Evolutionary conservation across 2,113 vertebrate genomes (phyloP).

Genomic region (Myrmophylax atrothorax): DNA sequence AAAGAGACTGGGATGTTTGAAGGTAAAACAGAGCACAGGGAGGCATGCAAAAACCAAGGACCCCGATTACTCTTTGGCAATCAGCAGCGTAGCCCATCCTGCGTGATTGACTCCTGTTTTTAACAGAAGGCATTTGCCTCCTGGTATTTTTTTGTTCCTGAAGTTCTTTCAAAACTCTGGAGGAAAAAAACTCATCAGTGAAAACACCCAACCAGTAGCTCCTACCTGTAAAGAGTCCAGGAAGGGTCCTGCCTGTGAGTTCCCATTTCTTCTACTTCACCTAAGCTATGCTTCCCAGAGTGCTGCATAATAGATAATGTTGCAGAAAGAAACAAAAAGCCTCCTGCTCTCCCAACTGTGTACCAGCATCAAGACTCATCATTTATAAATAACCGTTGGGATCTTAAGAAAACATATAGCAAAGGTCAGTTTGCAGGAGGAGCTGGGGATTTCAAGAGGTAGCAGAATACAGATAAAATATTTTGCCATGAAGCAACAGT

Average conservation of each 20-base stretch:
- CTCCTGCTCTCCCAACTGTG: not conserved
- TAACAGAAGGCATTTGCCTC: not conserved
- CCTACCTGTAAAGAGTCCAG: not conserved
- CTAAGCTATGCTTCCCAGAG: not conserved
- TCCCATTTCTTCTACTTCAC: not conserved
- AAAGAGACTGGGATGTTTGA: not conserved
- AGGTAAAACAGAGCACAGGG: not conserved
- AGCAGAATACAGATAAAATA: not conserved
- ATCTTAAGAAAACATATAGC: not conserved
- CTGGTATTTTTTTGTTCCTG: not conserved
- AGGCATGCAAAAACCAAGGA: not conserved
- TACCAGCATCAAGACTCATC: not conserved
- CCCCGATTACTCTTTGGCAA: not conserved
- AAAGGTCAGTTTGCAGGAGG: not conserved
- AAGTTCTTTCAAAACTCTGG: not conserved
- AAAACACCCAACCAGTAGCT: not conserved
- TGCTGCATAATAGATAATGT: not conserved
- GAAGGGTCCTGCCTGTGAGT: not conserved
- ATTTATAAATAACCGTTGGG: not conserved
- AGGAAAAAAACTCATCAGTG: not conserved
- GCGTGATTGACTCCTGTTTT: not conserved
- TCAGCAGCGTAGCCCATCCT: not conserved
- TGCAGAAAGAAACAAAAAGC: not conserved
- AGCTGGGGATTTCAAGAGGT: not conserved
- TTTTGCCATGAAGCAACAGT: not conserved